Evolutionary conservation across 2,888 invertebrate genomes (phyloP), one percentile per base, ranked within the genome.

Genomic region (Tupiocoris notatus): DNA sequence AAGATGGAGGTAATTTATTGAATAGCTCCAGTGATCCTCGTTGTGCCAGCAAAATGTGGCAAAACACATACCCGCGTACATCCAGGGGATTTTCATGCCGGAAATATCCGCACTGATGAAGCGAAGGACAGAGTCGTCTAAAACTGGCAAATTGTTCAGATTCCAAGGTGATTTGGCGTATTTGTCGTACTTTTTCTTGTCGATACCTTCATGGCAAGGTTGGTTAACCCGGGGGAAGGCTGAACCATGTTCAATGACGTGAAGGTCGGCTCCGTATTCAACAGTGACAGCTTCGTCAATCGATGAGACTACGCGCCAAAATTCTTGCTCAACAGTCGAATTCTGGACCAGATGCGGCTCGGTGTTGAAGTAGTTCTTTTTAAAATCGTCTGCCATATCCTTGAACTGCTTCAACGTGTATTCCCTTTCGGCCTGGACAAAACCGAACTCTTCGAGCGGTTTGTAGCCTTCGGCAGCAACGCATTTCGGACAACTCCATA

Each of bases 11-110:
- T 99, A 99, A 85, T 99, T 99, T 82, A 99, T 98, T n/a, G 98
- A 98, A 84, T 98, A 99, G 82, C 96, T 98, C 99, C 99, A 99
- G 84, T 99, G 99, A 84, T 99, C 99, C 85, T 99, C 99, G 82
- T 97, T 98, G 86, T 99, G 99, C 99, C 99, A 99, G 84, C 98
- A 98, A 84, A 99, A 99, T 0, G 98, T 96, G 0, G 98, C 96
- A 85, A 99, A 99, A 83, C 98, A 98, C 99, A 99, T 99, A 59
- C 99, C 99, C 63, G 99, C 98, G 84, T 99, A 99, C 89, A 98
- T 93, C 99, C 99, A 99, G 0, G 99, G 99, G 6, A 95, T 87
- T 88, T 92, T 87, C 87, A 88, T 88, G 78, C 99, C 99, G 22
- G 97, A 98, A 79, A 99, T 98, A 83, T 98, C 97, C 0, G 95